phyloP scores from a whole-genome alignment of 2,888 invertebrate genomes.

The Drosophila melanosoma region DNA sequence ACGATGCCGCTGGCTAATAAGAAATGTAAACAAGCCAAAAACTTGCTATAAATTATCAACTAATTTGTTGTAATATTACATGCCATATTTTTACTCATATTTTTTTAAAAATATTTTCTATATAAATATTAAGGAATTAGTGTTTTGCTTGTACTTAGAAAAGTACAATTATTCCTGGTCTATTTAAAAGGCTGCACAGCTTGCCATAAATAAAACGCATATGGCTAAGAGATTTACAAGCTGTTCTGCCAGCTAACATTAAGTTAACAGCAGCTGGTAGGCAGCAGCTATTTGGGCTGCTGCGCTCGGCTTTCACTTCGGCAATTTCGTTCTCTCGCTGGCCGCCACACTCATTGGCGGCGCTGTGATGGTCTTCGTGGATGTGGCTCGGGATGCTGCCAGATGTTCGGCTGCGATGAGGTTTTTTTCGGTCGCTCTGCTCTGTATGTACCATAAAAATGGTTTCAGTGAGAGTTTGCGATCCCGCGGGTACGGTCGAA shows the following conservation, averaged over 20 bases:
- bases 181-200: slow-evolving; percentile 17
- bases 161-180: too few species aligned
- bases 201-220: slow-evolving; percentile 44
- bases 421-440: slow-evolving; percentile 51
- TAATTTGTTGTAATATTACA: background rate
- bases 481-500: slow-evolving; percentile 85
- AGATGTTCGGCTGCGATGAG: slow-evolving; percentile 32
- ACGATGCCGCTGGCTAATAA: slow-evolving; percentile 39
- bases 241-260: slow-evolving; percentile 9
- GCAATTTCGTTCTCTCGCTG: slow-evolving; percentile 42
- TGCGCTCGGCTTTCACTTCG: slow-evolving; percentile 49
- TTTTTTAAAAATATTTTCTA: background rate
- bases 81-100: background rate
- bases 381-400: slow-evolving; percentile 61
- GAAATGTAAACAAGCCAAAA: slow-evolving; percentile 64
- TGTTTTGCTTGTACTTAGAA: fast-evolving
- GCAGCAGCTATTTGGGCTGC: slow-evolving; percentile 40
- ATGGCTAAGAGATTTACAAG: slow-evolving; percentile 24
- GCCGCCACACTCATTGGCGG: slow-evolving; percentile 58
- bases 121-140: background rate
- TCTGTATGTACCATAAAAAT: slow-evolving; percentile 84
- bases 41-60: slow-evolving; percentile 58
- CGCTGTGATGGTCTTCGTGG: slow-evolving; percentile 23
- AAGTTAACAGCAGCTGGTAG: slow-evolving; percentile 41
- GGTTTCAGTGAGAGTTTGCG: slow-evolving; percentile 85